Evolutionary conservation across 2,113 vertebrate species (phyloP).

Genomic region (Corythaixoides concolor): DNA sequence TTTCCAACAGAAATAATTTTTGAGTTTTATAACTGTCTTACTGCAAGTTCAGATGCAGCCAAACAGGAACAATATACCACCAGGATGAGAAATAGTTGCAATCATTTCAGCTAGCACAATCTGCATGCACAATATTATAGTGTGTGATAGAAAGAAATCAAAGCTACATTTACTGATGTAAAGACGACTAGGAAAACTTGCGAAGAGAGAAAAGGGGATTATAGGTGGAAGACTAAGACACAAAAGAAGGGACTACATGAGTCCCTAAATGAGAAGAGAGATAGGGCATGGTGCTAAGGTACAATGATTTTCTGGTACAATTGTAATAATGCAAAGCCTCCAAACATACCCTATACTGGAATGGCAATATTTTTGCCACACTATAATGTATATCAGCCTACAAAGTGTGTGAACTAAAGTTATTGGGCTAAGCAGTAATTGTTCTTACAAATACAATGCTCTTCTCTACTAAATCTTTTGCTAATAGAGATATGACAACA

Average conservation of each 20-base stretch:
- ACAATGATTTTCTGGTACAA: not conserved
- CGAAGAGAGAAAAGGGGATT: not conserved
- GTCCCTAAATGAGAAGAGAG: not conserved
- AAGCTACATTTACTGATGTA: not conserved
- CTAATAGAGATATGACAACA: not conserved
- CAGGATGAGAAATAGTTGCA: not conserved
- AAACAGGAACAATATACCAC: not conserved
- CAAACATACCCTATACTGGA: not conserved
- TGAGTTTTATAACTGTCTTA: not conserved
- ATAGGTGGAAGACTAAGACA: not conserved
- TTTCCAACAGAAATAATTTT: not conserved
- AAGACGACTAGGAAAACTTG: not conserved
- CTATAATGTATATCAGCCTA: not conserved
- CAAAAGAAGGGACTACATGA: not conserved
- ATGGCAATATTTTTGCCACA: not conserved
- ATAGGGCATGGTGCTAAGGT: not conserved
- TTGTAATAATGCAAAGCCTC: not conserved
- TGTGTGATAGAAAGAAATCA: not conserved
- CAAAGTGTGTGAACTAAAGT: not conserved
- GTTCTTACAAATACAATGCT: not conserved
- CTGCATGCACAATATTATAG: not conserved
- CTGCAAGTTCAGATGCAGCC: not conserved
- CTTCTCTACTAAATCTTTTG: not conserved
- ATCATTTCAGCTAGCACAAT: not conserved
- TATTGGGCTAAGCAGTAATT: not conserved